Base-by-base conservation (phyloP, 1,140 invertebrate genomes). In the Caenorhabditis briggsae region DNA sequence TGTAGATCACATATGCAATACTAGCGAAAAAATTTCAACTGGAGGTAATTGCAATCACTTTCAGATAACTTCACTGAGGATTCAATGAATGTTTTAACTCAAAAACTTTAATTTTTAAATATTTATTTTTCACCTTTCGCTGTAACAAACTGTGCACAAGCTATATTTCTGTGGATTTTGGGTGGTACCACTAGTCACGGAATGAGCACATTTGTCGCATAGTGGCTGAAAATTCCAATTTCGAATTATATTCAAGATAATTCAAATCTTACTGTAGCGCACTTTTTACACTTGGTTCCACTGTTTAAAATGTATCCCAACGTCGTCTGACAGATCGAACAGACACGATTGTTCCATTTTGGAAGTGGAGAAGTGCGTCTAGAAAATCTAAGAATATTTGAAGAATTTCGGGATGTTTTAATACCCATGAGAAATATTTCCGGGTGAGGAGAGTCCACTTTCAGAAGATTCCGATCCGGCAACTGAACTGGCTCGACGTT, bases 111-210 rank as follows among this genome's bases (percentile, higher is more conserved):
- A 8, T 14, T 33, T 64, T 8, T 0, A 33, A 1, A 64, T 33
- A n/a, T n/a, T n/a, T n/a, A n/a, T 16, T 12, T n/a, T 23, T 11
- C 16, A 70, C 65, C 65, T n/a, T 11, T 78, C 70, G 50, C 70
- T 78, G 23, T 78, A 78, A 18, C 70, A 78, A 53, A 78, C 70
- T 6, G 70, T 50, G 70, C 70, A 78, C 9, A 78, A 46, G 23
- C 70, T 78, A 23, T 78, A 78, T 50, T 78, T 78, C 20, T 78
- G 70, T 23, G 70, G 70, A 53, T 78, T 78, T 23, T 78, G 70
- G 2, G 43, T 3, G 5, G 25, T 78, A 25, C 70, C 70, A 50
- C 70, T 50, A 1, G n/a, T 20, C 18, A 78, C 70, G 9, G 70
- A 78, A 12, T 78, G 46, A 23, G 70, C 70, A 18, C 70, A 78